phyloP scores from a whole-genome alignment of 1,140 invertebrate genomes.

The Babylonia areolata region DNA sequence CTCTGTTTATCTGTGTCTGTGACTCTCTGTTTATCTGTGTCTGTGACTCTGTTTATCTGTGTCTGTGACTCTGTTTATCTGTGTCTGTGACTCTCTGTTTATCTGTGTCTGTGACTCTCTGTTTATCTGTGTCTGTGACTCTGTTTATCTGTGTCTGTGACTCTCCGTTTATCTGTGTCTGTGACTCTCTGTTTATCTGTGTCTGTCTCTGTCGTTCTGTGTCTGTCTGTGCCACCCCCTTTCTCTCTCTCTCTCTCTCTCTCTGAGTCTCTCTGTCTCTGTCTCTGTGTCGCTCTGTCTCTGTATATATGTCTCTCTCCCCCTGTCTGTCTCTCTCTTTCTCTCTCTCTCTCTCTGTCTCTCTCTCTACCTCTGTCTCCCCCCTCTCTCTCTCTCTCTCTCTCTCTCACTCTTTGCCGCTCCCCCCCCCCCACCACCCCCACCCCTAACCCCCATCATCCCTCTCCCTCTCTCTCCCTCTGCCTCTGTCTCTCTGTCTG shows the following conservation, averaged over 20 bases:
- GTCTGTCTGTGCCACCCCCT: neutral
- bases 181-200: neutral
- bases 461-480: too few species aligned
- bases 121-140: too few species aligned
- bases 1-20: neutral
- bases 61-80: neutral
- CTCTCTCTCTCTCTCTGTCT: neutral
- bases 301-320: neutral
- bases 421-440: too few species aligned
- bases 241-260: slow-evolving; percentile 11
- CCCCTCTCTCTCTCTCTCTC: neutral
- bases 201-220: neutral
- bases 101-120: too few species aligned
- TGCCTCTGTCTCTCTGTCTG: too few species aligned
- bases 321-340: neutral
- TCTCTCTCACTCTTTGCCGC: too few species aligned
- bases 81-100: neutral
- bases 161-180: neutral
- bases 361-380: too few species aligned
- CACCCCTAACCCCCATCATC: too few species aligned
- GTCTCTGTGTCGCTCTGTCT: neutral
- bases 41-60: neutral
- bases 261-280: neutral
- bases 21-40: neutral
- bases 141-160: too few species aligned